Percentiles rank a stretch among this genome's conserved stretches.
phyloP scores from a whole-genome alignment of 2,113 vertebrate genomes.

The Antigone vipio region DNA sequence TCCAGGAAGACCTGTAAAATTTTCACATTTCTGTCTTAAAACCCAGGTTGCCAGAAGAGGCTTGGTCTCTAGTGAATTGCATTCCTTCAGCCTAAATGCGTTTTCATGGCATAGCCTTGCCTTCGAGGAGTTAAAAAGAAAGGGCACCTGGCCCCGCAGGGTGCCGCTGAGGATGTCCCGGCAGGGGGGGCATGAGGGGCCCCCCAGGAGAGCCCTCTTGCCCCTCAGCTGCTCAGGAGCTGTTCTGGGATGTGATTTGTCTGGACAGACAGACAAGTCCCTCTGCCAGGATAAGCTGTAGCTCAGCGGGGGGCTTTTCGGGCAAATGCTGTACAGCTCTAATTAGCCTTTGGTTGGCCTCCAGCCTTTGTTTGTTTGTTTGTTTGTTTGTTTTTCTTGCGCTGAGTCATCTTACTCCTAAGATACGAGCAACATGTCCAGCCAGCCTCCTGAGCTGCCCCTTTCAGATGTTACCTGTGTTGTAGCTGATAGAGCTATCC shows the following conservation, averaged over 20 bases:
- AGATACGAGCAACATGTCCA: background rate
- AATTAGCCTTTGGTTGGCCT: slow-evolving; percentile 27
- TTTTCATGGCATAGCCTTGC: background rate
- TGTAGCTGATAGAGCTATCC: background rate
- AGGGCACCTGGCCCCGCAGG: background rate
- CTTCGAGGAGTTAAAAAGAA: background rate
- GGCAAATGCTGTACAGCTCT: background rate
- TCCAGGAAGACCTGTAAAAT: background rate
- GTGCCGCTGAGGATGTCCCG: background rate
- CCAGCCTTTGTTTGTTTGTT: background rate
- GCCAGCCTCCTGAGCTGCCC: background rate
- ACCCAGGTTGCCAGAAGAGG: background rate
- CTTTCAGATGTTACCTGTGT: fast-evolving
- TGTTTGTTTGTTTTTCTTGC: slow-evolving; percentile 42
- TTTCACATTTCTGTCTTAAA: background rate
- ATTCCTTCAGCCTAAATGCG: background rate
- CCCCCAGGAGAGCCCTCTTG: background rate
- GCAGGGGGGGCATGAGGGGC: too few relatives aligned
- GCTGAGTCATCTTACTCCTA: background rate
- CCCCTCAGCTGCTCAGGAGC: background rate
- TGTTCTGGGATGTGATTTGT: background rate
- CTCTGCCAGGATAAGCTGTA: background rate
- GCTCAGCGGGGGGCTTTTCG: slow-evolving; percentile 20
- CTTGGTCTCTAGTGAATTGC: background rate
- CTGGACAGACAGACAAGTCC: background rate